Evolutionary conservation across 2,888 invertebrate genomes (phyloP).

Genomic region (Isoperla grammatica): DNA sequence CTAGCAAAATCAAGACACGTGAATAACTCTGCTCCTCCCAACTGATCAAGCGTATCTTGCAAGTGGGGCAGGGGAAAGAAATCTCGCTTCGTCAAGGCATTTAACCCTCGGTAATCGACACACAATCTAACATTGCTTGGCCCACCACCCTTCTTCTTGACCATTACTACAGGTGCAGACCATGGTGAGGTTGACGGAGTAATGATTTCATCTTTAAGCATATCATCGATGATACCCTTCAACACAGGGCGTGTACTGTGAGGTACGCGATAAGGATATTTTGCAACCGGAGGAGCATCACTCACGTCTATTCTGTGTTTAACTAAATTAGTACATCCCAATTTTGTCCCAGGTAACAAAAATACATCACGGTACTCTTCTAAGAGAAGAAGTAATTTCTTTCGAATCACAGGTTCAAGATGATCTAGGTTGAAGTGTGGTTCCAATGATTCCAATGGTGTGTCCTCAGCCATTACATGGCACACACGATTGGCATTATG

Average conservation of each 20-base stretch:
- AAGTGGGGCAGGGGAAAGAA: slow-evolving; percentile 24
- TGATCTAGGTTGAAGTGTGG: too few species aligned
- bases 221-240: not conserved
- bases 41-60: slow-evolving; percentile 28
- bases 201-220: not conserved
- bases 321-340: too few species aligned
- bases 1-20: slow-evolving; percentile 26
- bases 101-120: slow-evolving; percentile 23
- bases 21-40: slow-evolving; percentile 27
- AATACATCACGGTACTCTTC: too few species aligned
- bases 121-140: not conserved
- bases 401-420: too few species aligned
- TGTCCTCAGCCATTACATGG: too few species aligned
- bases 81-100: slow-evolving; percentile 24
- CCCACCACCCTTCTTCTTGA: not conserved
- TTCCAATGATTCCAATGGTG: too few species aligned
- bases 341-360: too few species aligned
- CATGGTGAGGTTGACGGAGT: not conserved
- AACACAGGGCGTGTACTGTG: not conserved
- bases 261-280: not conserved
- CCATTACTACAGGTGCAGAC: not conserved
- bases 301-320: too few species aligned
- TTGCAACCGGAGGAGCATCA: too few species aligned
- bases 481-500: too few species aligned
- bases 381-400: too few species aligned